phyloP scores from a whole-genome alignment of 2,888 invertebrate species.

The Scaptomyza polygonia region DNA sequence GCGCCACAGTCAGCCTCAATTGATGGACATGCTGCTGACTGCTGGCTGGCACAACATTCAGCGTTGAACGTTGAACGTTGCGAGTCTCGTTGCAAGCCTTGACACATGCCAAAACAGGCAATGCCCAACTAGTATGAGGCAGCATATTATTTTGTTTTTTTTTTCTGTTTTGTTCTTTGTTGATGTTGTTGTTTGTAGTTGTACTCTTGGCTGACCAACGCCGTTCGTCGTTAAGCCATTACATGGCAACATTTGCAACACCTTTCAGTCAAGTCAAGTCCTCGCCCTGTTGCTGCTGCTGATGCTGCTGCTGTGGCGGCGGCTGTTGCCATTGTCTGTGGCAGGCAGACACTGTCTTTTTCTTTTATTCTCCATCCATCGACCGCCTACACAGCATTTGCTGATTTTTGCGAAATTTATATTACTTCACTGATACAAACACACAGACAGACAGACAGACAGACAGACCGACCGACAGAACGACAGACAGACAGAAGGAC shows the following conservation, averaged over 20 bases:
- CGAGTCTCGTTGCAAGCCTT: constrained; percentile 63
- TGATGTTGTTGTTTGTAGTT: constrained; percentile 8
- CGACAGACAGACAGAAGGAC: constrained; percentile 18
- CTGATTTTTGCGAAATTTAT: constrained; percentile 81
- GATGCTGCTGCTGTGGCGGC: constrained; percentile 9
- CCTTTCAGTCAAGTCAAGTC: constrained; percentile 71
- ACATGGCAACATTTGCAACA: constrained; percentile 77
- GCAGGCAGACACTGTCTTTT: constrained; percentile 19
- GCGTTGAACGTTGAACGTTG: constrained; percentile 8
- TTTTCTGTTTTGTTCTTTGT: constrained; percentile 18
- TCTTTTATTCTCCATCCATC: constrained; percentile 12
- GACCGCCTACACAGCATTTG: constrained; percentile 75
- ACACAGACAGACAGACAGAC: constrained; percentile 13
- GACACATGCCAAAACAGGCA: constrained; percentile 81
- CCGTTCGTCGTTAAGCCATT: constrained; percentile 50
- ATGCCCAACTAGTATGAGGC: constrained; percentile 62
- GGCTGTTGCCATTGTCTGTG: constrained; percentile 36
- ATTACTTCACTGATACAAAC: constrained; percentile 53
- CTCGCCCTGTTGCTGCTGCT: constrained; percentile 23
- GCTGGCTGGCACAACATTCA: constrained; percentile 49
- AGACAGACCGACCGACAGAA: constrained; percentile 42
- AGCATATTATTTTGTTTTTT: constrained; percentile 38
- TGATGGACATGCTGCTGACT: constrained; percentile 76
- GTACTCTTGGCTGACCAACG: constrained; percentile 35
- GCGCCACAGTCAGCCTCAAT: constrained; percentile 67